phyloP scores from a whole-genome alignment of 2,797 vertebrate genomes.

The Chrosomus eos region DNA sequence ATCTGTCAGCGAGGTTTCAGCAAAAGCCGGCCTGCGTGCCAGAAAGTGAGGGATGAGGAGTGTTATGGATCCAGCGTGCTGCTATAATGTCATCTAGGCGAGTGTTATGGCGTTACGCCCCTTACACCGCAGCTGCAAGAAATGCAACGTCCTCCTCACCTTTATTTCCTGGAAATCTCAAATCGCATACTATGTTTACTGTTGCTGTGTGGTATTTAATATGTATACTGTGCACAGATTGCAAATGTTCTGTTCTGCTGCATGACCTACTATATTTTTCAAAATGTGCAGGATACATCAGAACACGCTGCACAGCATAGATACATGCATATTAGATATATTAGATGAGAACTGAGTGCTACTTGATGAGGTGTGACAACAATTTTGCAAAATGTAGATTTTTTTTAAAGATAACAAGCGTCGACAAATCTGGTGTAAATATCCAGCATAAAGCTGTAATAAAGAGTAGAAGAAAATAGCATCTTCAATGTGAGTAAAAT shows the following conservation, averaged over 20 bases:
- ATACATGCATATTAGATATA: background rate
- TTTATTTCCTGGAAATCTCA: slow-evolving; percentile 70
- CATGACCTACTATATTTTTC: background rate
- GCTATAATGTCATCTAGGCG: slow-evolving; percentile 83
- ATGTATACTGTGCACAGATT: background rate
- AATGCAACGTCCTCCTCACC: slow-evolving; percentile 74
- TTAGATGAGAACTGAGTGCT: background rate
- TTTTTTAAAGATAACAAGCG: no score
- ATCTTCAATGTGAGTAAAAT: slow-evolving; percentile 16
- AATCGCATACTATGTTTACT: background rate
- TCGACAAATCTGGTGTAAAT: background rate
- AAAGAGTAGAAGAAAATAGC: slow-evolving; percentile 15
- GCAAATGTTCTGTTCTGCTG: background rate
- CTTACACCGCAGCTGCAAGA: slow-evolving; percentile 77
- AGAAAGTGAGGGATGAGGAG: slow-evolving; percentile 60
- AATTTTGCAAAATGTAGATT: background rate
- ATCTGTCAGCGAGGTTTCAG: slow-evolving; percentile 77
- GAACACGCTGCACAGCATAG: background rate
- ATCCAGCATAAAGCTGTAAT: background rate
- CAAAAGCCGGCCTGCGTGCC: slow-evolving; percentile 72
- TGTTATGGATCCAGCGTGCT: slow-evolving; percentile 68
- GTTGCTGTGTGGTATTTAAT: background rate
- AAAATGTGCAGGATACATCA: background rate
- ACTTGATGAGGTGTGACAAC: background rate
- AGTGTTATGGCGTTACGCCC: slow-evolving; percentile 79